These are phyloP conservation scores for Heliconius congener DNA, from an alignment of 1,140 invertebrate genomes.

Conservation along the genomic window DNA sequence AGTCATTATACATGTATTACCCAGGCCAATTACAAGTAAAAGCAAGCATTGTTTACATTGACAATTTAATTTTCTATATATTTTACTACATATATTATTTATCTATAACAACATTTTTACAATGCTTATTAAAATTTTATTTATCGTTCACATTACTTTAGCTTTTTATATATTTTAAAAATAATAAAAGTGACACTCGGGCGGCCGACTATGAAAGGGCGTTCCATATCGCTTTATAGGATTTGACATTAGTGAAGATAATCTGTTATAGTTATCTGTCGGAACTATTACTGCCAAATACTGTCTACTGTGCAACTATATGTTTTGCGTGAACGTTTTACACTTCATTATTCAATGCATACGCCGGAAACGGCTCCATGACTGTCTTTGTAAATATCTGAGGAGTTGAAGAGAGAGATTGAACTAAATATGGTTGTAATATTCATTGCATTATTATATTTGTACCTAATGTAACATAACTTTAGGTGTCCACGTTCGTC, in stretches of 20 bases:
- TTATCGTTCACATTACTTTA: background rate
- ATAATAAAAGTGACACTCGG: slow-evolving; percentile 3
- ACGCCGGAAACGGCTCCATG: slow-evolving; percentile 16
- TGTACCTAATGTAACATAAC: slow-evolving; percentile 28
- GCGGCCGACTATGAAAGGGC: slow-evolving; percentile 21
- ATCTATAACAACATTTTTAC: background rate
- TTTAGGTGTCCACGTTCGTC: slow-evolving; percentile 35
- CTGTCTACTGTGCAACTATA: slow-evolving; percentile 11
- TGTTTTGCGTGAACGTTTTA: slow-evolving; percentile 16
- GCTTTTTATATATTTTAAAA: background rate
- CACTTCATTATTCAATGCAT: background rate
- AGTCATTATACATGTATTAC: slow-evolving; percentile 1
- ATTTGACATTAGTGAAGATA: slow-evolving; percentile 20
- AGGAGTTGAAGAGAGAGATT: slow-evolving; percentile 33
- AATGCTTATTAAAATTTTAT: background rate
- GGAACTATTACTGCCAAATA: slow-evolving; percentile 26
- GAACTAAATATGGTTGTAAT: slow-evolving; percentile 32
- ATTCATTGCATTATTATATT: slow-evolving; percentile 31
- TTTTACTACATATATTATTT: background rate
- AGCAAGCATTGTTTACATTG: background rate
- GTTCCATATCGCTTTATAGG: slow-evolving; percentile 6
- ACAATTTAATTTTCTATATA: background rate
- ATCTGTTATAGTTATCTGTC: slow-evolving; percentile 3
- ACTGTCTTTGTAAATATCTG: slow-evolving; percentile 21
- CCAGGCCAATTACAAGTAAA: background rate